Evolutionary conservation across 2,113 vertebrate species (phyloP).

Genomic region (Daboia siamensis): DNA sequence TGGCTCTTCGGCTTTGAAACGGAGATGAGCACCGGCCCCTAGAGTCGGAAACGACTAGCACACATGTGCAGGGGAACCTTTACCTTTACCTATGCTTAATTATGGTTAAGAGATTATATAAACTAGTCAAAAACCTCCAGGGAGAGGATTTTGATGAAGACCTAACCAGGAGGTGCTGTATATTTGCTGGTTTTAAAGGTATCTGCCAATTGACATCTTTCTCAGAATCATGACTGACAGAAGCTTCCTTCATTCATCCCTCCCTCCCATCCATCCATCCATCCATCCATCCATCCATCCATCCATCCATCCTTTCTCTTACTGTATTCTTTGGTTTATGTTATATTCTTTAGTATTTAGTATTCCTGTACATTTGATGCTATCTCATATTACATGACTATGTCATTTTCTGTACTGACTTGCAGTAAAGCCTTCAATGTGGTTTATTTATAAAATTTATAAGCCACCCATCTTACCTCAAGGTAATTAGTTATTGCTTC

Average conservation of each 20-base stretch:
- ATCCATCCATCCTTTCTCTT: background rate
- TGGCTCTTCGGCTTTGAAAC: no score
- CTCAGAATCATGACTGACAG: background rate
- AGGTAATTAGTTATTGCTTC: background rate
- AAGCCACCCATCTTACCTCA: background rate
- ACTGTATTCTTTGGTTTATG: background rate
- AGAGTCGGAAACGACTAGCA: no score
- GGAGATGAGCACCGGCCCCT: no score
- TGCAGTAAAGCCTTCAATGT: background rate
- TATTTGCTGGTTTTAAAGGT: background rate
- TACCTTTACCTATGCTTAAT: no score
- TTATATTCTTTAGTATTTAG: background rate
- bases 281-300: background rate
- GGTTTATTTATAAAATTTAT: background rate
- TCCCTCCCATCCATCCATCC: background rate
- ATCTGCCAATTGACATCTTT: background rate
- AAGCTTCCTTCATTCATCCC: background rate
- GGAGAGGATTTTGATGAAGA: background rate
- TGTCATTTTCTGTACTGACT: background rate
- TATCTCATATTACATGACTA: background rate
- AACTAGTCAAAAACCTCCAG: background rate
- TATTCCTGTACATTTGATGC: background rate
- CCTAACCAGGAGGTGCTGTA: background rate
- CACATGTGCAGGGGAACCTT: no score
- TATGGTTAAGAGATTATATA: background rate